Evolutionary conservation across 1,140 invertebrate species (phyloP).

Genomic region (Pogonomyrmex californicus): DNA sequence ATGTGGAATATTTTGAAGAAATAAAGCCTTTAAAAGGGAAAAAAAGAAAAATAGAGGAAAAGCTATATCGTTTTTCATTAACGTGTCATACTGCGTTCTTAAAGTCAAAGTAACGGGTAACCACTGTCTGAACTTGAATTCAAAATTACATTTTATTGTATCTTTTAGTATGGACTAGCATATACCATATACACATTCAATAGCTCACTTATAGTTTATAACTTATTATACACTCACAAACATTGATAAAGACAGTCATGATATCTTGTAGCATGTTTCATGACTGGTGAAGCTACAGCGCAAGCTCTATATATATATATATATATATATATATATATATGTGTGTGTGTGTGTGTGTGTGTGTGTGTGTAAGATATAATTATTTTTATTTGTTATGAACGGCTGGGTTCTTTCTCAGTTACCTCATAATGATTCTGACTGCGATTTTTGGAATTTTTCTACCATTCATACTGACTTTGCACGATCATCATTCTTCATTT

Average conservation of each 20-base stretch:
- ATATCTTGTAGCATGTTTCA: conserved; percentile 84
- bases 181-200: conserved; percentile 87
- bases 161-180: conserved; percentile 86
- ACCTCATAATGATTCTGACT: conserved; percentile 72
- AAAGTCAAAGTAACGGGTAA: conserved; percentile 17
- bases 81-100: background rate
- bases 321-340: conserved; percentile 63
- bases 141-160: conserved; percentile 87
- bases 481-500: conserved; percentile 66
- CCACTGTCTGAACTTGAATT: conserved; percentile 81
- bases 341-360: background rate
- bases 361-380: conserved; percentile 79
- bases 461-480: conserved; percentile 73
- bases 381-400: conserved; percentile 79
- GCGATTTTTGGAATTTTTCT: conserved; percentile 65
- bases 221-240: conserved; percentile 87
- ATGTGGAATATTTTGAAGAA: conserved; percentile 53
- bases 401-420: conserved; percentile 68
- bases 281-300: conserved; percentile 85
- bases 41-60: background rate
- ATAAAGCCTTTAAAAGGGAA: conserved; percentile 43
- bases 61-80: conserved; percentile 16
- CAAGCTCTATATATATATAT: conserved; percentile 83
- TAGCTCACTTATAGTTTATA: conserved; percentile 86
- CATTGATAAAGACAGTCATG: conserved; percentile 87